Evolutionary conservation across 2,888 invertebrate genomes (phyloP), one percentile per base, ranked within the genome.

Genomic region (Apoda limacodes): DNA sequence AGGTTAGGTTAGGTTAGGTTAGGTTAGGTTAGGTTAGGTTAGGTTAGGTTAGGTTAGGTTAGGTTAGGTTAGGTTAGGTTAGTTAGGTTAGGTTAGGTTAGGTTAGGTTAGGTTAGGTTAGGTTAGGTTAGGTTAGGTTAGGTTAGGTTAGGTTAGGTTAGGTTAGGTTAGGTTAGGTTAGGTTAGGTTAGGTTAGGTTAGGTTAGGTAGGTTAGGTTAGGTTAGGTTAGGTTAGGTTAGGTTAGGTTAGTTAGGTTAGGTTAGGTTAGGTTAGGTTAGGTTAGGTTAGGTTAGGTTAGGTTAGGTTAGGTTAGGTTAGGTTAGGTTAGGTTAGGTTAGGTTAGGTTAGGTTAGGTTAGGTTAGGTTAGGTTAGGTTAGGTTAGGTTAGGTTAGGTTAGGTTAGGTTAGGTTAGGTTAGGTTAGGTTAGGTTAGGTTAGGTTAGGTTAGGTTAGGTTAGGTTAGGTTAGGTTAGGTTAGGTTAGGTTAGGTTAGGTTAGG

Each of bases 401-500:
- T 38, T 38, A 35, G 38, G 38, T 38, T 38, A 36, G 36, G 36
- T 39, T 39, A 36, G 36, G 36, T 39, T 39, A 34, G 39, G 36
- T 39, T 36, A 34, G 39, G 36, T 39, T 36, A 34, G 39, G 36
- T 39, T 36, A 34, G 39, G 36, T 39, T 39, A 34, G 39, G 36
- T 39, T 35, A 34, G 39, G 36, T 39, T 36, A 36, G 39, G 36
- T 39, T 36, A 36, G 39, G 36, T 39, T 39, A 36, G 36, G 39
- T 39, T 39, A 39, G 39, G 39, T 39, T 39, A 39, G 39, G 39
- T 39, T 39, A 39, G 39, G 39, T 39, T 39, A 39, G 39, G 39
- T 39, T 39, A 39, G 39, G 39, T 39, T 39, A 39, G 39, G 39
- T 39, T 39, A 39, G 39, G 39, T 39, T 39, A 39, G 39, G 39